Percentiles rank a stretch among this genome's conserved stretches.
phyloP scores from a whole-genome alignment of 2,888 invertebrate species.

The Malthinus seriepunctatus region DNA sequence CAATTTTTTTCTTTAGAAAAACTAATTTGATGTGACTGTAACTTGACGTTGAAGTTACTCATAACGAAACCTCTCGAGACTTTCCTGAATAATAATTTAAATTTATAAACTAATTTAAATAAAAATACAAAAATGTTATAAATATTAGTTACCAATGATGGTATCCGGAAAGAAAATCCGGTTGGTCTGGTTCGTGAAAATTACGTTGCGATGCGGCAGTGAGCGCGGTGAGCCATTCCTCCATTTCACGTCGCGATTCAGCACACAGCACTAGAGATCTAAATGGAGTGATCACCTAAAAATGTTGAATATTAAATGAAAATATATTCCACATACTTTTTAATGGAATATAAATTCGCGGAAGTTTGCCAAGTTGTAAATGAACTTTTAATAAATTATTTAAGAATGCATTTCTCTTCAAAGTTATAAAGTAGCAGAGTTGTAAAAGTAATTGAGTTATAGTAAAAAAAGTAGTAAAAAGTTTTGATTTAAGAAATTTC shows the following conservation, averaged over 20 bases:
- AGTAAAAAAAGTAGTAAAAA: background rate
- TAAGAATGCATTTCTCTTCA: background rate
- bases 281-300: constrained; percentile 74
- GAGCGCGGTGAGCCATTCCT: constrained; percentile 85
- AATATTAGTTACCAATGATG: constrained; percentile 64
- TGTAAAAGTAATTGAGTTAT: background rate
- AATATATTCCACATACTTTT: background rate
- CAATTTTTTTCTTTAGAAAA: too few relatives aligned
- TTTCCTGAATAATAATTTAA: too few relatives aligned
- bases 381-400: background rate
- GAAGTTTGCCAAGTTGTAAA: too few relatives aligned
- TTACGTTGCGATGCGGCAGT: constrained; percentile 68
- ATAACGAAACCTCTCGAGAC: too few relatives aligned
- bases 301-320: constrained; percentile 1
- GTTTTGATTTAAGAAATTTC: background rate
- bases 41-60: too few relatives aligned
- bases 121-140: background rate
- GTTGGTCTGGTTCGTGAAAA: constrained; percentile 62
- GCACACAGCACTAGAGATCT: constrained; percentile 79
- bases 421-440: background rate
- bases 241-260: constrained; percentile 85
- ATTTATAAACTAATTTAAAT: background rate
- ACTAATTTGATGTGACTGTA: too few relatives aligned
- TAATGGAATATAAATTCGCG: too few relatives aligned
- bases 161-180: constrained; percentile 70